Base-by-base conservation (phyloP, 2,113 vertebrate species). In the Nibea coibor region DNA sequence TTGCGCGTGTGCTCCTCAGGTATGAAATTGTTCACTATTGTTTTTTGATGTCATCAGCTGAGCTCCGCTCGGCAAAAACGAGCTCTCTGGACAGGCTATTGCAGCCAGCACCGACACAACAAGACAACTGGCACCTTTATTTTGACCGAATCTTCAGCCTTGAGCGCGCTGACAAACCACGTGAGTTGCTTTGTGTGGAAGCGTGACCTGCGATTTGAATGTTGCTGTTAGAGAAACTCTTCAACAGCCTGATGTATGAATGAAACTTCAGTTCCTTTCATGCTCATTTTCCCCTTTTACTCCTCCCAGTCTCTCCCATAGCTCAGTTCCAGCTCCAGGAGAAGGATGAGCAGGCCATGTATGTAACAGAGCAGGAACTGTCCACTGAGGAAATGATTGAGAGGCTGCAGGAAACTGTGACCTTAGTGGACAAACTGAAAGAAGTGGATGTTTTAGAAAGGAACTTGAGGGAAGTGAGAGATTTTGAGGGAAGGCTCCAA, bases 121-220 rank as follows among this genome's bases (percentile, higher is more conserved):
- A 77, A 54, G 92, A 92, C 26, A 91, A 94, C 3, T 95, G 95
- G 94, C 89, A 78, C 82, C 58, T 90, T 24, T 78, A 85, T 76
- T 91, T 93, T 24, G 90, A 93, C 56, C 83, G 14, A 62, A 53
- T 20, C 26, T 11, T 51, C 72, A 72, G 58, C 72, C 22, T 19
- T 17, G 75, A 84, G 62, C 10, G 0, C 20, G 20, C 3, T 54
- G 75, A 91, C 56, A 75, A 80, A 59, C 53, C 76, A 82, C 26
- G 93, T 95, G 80, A 94, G 93, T 93, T 73, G 24, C 59, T 56
- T 14, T 28, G 43, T 69, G 28, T 70, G 51, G 8, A 79, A 69
- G 35, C 51, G 16, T 69, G 22, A 43, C 24, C 10, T 17, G 10
- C 48, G 22, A 42, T 69, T 72, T 64, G 42, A 75, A 57, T 7